Evolutionary conservation across 1,140 invertebrate genomes (phyloP), one percentile per base, ranked within the genome.

Genomic region (Chelonus insularis): DNA sequence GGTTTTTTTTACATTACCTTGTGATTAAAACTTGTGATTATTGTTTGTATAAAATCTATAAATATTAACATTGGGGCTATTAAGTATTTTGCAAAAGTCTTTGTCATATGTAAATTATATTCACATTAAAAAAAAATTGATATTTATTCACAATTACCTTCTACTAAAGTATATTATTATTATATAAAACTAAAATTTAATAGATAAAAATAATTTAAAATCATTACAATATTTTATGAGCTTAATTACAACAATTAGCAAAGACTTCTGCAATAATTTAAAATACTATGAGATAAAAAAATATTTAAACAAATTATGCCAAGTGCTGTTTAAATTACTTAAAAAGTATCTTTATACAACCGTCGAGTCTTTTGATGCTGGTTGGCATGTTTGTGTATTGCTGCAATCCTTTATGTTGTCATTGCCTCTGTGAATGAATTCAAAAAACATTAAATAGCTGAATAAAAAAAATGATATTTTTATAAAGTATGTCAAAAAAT

Each of bases 321-420:
- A 37, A 8, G 2, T 37, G 11, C 6, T 37, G 11, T 37, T 34
- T 52, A 34, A 34, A 25, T 52, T 2, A 52, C 25, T 52, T n/a
- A n/a, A n/a, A n/a, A n/a, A n/a, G n/a, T n/a, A n/a, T n/a, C n/a
- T n/a, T n/a, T n/a, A 65, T 23, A 65, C 60, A 56, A 65, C 64
- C 3, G 64, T 62, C 1, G 60, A 65, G 25, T 65, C 64, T 54
- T 65, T 61, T 11, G 59, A 21, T n/a, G 58, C 21, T 6, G 55
- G 11, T 47, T 57, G 51, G 50, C 20, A 52, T 47, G 45, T 23
- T 50, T 60, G 43, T 23, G 39, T n/a, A 21, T 57, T 48, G 45
- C 32, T 61, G 57, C 25, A 60, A 34, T 62, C 32, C 48, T 58
- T 18, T 8, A 23, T 47, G 16, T 52, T 62, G 12, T 63, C 61